Evolutionary conservation across 2,797 vertebrate species (phyloP).

Genomic region (Hipposideros larvatus): DNA sequence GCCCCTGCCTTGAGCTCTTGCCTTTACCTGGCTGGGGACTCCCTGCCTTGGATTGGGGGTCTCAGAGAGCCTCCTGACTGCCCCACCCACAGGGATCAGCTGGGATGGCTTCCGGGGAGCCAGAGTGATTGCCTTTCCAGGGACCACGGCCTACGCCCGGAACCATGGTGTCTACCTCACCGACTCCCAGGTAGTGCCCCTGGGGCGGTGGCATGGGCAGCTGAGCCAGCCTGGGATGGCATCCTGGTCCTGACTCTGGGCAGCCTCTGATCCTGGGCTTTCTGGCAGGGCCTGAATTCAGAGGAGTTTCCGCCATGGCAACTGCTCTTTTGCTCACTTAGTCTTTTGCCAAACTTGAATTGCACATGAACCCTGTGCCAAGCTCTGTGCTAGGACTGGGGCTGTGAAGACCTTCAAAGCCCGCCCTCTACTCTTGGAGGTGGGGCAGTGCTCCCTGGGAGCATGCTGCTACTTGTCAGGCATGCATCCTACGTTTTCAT

Average conservation of each 20-base stretch:
- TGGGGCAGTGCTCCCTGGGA: background rate
- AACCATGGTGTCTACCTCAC: constrained; percentile 94
- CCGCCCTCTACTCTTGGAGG: background rate
- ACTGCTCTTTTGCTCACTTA: background rate
- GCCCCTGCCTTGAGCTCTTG: background rate
- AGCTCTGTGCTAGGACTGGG: background rate
- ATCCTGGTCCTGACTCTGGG: background rate
- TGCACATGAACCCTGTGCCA: fast-evolving
- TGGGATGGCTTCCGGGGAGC: constrained; percentile 94
- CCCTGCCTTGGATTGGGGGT: background rate
- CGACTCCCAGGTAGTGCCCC: constrained; percentile 89
- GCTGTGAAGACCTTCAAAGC: background rate
- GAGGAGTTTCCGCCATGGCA: background rate
- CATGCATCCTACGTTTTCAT: background rate
- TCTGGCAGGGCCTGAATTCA: background rate
- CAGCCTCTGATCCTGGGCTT: background rate
- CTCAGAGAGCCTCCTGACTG: background rate
- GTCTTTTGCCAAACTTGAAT: background rate
- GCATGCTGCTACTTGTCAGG: background rate
- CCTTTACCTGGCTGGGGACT: background rate
- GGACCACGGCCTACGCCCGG: constrained; percentile 91
- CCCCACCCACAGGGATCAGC: constrained; percentile 85
- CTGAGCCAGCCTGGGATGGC: background rate
- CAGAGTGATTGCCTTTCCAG: constrained; percentile 92
- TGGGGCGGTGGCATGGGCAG: background rate